These are phyloP conservation scores for Atethmia centrago DNA, from an alignment of 2,888 invertebrate genomes.

Conservation along the genomic window DNA sequence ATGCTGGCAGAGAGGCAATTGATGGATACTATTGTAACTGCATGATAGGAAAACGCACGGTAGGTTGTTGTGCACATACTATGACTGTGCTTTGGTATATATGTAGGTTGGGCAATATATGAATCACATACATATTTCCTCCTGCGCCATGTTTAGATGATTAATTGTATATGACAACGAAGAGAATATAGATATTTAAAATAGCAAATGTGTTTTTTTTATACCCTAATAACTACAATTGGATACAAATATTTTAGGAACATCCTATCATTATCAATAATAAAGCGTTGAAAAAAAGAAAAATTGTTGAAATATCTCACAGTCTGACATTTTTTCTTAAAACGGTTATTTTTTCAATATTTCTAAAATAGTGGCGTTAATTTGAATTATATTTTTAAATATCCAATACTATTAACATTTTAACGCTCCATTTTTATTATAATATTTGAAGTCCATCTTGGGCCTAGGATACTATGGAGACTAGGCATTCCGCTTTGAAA, in stretches of 20 bases:
- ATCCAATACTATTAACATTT: not conserved
- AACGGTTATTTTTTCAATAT: not conserved
- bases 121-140: too few species aligned
- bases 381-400: not conserved
- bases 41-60: too few species aligned
- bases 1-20: constrained; percentile 1
- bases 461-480: not conserved
- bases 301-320: not conserved
- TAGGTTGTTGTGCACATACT: too few species aligned
- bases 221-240: not conserved
- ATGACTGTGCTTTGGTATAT: too few species aligned
- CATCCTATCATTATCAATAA: not conserved
- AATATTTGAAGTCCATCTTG: constrained; percentile 1
- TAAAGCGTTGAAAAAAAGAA: not conserved
- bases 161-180: constrained; percentile 4
- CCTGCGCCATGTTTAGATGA: too few species aligned
- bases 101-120: too few species aligned
- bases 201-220: not conserved
- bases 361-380: constrained; percentile 6
- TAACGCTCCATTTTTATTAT: too few species aligned
- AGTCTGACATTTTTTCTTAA: not conserved
- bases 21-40: constrained; percentile 15
- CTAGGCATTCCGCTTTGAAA: not conserved
- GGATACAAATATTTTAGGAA: not conserved
- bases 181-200: constrained; percentile 3